Evolutionary conservation across 2,113 vertebrate genomes (phyloP).

Genomic region (Hirundichthys speculiger): DNA sequence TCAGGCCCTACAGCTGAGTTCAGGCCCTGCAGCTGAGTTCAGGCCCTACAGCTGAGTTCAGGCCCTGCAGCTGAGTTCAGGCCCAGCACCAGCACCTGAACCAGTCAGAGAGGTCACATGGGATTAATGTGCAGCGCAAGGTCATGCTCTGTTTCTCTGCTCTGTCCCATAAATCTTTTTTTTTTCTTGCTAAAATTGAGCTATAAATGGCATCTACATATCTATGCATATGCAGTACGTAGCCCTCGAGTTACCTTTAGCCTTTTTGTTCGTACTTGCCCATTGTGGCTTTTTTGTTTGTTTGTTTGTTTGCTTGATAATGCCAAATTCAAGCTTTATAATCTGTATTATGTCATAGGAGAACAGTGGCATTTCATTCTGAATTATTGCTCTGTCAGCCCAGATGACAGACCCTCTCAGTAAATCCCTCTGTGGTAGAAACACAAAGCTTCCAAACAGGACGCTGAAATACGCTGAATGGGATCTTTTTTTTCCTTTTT

Average conservation of each 20-base stretch:
- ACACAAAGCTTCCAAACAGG: conserved; percentile 26
- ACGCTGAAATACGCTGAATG: conserved; percentile 9
- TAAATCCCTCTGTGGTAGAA: conserved; percentile 43
- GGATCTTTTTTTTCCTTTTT: conserved; percentile 2
- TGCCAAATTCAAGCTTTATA: conserved; percentile 19
- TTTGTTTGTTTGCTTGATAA: conserved; percentile 32
- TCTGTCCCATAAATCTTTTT: not conserved
- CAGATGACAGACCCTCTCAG: conserved; percentile 36
- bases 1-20: too few relatives aligned
- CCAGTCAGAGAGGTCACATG: conserved; percentile 6
- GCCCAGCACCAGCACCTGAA: conserved; percentile 3
- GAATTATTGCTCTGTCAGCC: conserved; percentile 30
- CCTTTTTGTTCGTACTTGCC: not conserved
- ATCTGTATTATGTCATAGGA: conserved; percentile 39
- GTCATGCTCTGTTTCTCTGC: conserved; percentile 1
- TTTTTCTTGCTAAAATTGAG: not conserved
- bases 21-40: not conserved
- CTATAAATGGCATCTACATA: not conserved
- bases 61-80: not conserved
- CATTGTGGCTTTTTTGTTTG: not conserved
- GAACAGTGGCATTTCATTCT: conserved; percentile 32
- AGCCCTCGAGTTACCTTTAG: conserved; percentile 10
- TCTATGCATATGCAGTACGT: not conserved
- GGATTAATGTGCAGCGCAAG: conserved; percentile 5
- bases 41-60: conserved; percentile 1